Conservation (phyloP, 1,140 invertebrate genomes). For the Sweltsa coloradensis region DNA sequence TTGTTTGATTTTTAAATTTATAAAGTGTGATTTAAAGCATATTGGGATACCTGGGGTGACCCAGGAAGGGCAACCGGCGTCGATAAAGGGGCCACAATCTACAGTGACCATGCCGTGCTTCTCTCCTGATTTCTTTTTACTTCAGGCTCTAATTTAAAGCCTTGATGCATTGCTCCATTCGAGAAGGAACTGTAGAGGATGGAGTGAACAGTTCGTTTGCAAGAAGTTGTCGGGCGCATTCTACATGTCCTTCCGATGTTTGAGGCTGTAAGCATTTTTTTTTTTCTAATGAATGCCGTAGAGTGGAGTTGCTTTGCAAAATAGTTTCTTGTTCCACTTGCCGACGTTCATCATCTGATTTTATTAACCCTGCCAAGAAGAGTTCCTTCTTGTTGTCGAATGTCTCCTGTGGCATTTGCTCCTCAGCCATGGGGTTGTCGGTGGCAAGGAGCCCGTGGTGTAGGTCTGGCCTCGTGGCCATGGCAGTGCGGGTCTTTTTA, state of each 20-base stretch:
- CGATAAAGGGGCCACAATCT: constrained; percentile 4
- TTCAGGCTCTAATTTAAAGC: constrained; percentile 1
- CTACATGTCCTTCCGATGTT: neutral
- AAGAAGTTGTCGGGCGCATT: neutral
- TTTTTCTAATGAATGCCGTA: neutral
- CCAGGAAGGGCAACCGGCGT: neutral
- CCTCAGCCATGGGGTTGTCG: too few relatives aligned
- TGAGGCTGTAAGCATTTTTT: neutral
- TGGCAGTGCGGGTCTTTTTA: neutral
- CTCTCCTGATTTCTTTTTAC: constrained; percentile 3
- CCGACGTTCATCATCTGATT: neutral
- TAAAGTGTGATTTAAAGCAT: neutral
- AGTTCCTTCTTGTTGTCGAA: neutral
- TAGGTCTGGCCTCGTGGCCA: neutral
- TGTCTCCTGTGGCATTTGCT: neutral
- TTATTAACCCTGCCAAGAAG: neutral
- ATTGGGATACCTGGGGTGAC: constrained; percentile 1
- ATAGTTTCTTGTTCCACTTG: neutral
- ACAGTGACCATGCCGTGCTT: neutral
- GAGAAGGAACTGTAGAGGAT: neutral
- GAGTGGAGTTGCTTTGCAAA: neutral
- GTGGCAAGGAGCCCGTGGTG: neutral
- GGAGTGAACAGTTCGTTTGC: neutral
- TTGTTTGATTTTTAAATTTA: neutral
- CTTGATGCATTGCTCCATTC: neutral